Base-by-base conservation (phyloP, 2,113 vertebrate genomes). In the Propithecus coquereli region DNA sequence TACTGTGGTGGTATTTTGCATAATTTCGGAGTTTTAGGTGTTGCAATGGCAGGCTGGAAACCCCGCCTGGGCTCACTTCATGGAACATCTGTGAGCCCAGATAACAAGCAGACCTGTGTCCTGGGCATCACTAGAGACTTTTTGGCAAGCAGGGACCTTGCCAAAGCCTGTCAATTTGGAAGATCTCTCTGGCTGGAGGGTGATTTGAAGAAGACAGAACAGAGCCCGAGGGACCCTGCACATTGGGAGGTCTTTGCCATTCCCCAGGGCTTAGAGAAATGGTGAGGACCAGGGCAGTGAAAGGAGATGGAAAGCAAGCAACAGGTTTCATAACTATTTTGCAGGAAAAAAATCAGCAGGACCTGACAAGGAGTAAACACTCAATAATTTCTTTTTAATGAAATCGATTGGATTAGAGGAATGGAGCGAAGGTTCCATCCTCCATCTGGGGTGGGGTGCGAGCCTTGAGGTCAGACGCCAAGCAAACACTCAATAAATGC, bases 361-460 rank as follows among this genome's bases (percentile, higher is more conserved):
- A n/a, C 23, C 77, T 79, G 90, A 94, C 10, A 25, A 63, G 86
- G 86, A 94, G 12, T 65, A 85, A 76, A 88, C 25, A 87, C 22
- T 79, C 54, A n/a, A 95, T 93, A 63, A 52, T n/a, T 34, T 37
- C 14, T 80, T 77, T 92, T 54, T 12, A 94, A 86, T 79, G 65
- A 65, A 94, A 79, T 47, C 47, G 47, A 80, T 47, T 61, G 65
- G 16, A 32, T 63, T 85, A 34, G 45, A 74, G 54, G 8, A 7
- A 45, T 27, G 34, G 25, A 65, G 54, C 7, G 14, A 45, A 32
- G 14, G 20, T 54, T 65, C 20, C 6, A 27, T 23, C 45, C 70
- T 43, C 50, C 34, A 5, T 71, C 77, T 16, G 43, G 14, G 30
- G 40, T 23, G 32, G 16, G 30, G 27, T 34, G 8, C 1, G 18